phyloP scores from a whole-genome alignment of 2,888 invertebrate species.

The Synergus itoensis region DNA sequence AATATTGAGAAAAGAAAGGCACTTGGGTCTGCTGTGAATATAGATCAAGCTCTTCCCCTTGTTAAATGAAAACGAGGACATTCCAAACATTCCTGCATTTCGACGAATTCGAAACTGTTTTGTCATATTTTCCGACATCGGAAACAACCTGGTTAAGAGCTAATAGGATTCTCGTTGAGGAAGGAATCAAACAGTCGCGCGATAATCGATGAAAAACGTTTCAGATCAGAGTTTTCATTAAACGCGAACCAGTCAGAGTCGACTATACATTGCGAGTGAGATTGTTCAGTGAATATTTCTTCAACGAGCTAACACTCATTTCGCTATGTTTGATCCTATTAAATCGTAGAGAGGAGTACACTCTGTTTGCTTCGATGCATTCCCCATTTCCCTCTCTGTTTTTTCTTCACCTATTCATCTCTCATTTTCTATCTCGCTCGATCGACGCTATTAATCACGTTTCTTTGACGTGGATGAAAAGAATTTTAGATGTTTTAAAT shows the following conservation, averaged over 20 bases:
- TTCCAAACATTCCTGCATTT: neutral
- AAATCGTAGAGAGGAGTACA: slow-evolving; percentile 45
- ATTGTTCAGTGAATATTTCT: slow-evolving; percentile 49
- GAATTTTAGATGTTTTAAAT: slow-evolving; percentile 40
- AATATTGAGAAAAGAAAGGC: neutral
- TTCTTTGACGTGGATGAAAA: slow-evolving; percentile 38
- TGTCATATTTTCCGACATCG: neutral
- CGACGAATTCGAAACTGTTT: slow-evolving; percentile 3
- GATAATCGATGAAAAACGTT: slow-evolving; percentile 27
- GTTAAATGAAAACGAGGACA: slow-evolving; percentile 27
- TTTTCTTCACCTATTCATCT: slow-evolving; percentile 8
- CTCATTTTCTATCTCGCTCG: slow-evolving; percentile 27
- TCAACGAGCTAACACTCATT: slow-evolving; percentile 54
- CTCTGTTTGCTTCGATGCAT: slow-evolving; percentile 39
- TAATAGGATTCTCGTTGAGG: slow-evolving; percentile 10
- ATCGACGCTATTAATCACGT: slow-evolving; percentile 36
- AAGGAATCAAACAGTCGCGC: slow-evolving; percentile 22
- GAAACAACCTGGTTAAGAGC: slow-evolving; percentile 11
- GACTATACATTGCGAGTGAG: slow-evolving; percentile 28
- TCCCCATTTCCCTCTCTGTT: slow-evolving; percentile 9
- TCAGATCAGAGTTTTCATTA: slow-evolving; percentile 31
- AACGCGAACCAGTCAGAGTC: slow-evolving; percentile 7
- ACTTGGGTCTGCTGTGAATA: slow-evolving; percentile 4
- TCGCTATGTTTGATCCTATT: slow-evolving; percentile 57
- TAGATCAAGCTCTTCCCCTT: neutral